Evolutionary conservation across 2,113 vertebrate species (phyloP), one percentile per base, ranked within the genome.

Genomic region (Lota lota): DNA sequence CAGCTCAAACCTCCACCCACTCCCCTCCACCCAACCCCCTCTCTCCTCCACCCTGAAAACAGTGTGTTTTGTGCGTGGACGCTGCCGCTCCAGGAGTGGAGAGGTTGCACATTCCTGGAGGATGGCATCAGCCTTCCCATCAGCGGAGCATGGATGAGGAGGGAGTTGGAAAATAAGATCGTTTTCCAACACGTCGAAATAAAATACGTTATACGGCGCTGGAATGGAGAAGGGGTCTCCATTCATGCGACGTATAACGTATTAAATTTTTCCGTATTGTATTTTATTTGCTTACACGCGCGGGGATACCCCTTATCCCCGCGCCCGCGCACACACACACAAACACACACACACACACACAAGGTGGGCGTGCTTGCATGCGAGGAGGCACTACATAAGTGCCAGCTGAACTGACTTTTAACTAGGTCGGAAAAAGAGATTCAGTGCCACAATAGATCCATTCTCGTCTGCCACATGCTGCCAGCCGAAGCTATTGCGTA

Each of bases 41-140:
- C 10, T 8, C 40, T 47, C 40, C 40, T 47, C 40, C 40, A 47
- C 40, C 8, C 40, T 14, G 40, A 47, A 14, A 47, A 53, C 12
- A 56, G 16, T 17, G 53, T 5, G 17, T 14, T 56, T 17, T 17
- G 53, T 56, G 53, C 53, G 14, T 10, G 53, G 53, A 4, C 7
- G 53, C 40, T 47, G 10, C 40, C 40, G 40, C 40, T 14, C 7
- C 40, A 47, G 40, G 40, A 47, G 40, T 47, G 40, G 40, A 47
- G 40, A 47, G 40, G 40, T 47, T 56, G 53, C 53, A 56, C 53
- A 56, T 56, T 56, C 53, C 53, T 56, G 53, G 16, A 56, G 53
- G 53, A 56, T 56, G 53, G 53, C 53, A 56, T 56, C 53, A 56
- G 16, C n/a, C 53, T 56, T 56, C 53, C 53, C 53, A 56, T 56